Conservation (phyloP, 2,888 invertebrate species). For the Linhomoeus sp. region DNA sequence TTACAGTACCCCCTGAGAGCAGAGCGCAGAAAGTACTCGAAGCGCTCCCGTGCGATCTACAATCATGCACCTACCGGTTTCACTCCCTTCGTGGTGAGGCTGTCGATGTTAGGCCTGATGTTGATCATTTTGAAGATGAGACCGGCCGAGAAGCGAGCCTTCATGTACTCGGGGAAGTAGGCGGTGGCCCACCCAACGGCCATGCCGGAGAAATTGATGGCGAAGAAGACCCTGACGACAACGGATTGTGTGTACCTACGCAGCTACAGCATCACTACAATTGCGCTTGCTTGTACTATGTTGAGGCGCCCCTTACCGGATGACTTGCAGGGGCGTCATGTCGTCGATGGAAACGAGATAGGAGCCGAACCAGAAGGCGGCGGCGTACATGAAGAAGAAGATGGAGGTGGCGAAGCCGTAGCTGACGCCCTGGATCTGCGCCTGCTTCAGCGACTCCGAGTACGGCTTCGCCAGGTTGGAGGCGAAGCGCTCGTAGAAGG, state of each 20-base stretch:
- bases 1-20: no score
- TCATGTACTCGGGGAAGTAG: conserved; percentile 30
- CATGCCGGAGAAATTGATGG: conserved; percentile 34
- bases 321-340: conserved; percentile 29
- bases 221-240: conserved; percentile 33
- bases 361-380: conserved; percentile 23
- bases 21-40: no score
- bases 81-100: conserved; percentile 12
- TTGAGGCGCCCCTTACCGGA: conserved; percentile 23
- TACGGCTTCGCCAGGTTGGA: conserved; percentile 21
- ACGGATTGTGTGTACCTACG: neutral
- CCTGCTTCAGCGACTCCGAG: conserved; percentile 14
- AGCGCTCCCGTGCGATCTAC: no score
- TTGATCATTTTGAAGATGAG: conserved; percentile 29
- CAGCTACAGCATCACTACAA: neutral
- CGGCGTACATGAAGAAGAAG: conserved; percentile 25
- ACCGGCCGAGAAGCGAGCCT: conserved; percentile 29
- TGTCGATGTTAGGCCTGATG: conserved; percentile 27
- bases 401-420: conserved; percentile 15
- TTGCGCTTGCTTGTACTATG: neutral
- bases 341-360: conserved; percentile 28
- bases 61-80: conserved; percentile 11
- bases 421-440: conserved; percentile 3
- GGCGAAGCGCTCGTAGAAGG: conserved; percentile 25
- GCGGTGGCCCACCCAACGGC: conserved; percentile 30